A percentile compares a stretch with the other conserved stretches of the same genome.
These are phyloP conservation scores for Poecilia wingei DNA, from an alignment of 2,797 vertebrate species.

Conservation along the genomic window DNA sequence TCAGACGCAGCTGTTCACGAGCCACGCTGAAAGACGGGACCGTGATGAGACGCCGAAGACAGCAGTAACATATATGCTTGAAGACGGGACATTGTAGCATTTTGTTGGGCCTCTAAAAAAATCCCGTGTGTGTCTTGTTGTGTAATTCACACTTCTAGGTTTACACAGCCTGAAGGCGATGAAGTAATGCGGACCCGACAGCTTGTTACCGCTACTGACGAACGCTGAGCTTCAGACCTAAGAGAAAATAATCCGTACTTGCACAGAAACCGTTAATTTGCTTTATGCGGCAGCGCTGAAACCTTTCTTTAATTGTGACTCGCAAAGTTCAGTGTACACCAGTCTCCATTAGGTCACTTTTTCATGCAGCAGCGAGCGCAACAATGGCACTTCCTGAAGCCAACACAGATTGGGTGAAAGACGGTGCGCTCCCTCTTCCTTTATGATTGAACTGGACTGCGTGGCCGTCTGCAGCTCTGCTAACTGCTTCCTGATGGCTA, in stretches of 20 bases:
- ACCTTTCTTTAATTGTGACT: neutral
- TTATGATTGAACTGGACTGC: constrained; percentile 50
- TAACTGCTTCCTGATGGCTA: constrained; percentile 58
- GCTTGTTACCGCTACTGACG: constrained; percentile 42
- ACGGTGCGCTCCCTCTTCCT: constrained; percentile 55
- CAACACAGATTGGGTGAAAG: constrained; percentile 65
- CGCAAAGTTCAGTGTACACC: constrained; percentile 1
- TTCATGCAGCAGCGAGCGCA: constrained; percentile 24
- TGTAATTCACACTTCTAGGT: constrained; percentile 70
- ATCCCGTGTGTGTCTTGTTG: constrained; percentile 32
- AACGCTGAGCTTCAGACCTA: constrained; percentile 29
- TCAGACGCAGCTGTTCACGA: constrained; percentile 57
- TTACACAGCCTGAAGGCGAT: constrained; percentile 71
- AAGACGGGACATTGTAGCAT: constrained; percentile 45
- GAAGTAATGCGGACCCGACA: constrained; percentile 71
- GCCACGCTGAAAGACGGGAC: constrained; percentile 32
- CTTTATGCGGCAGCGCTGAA: neutral
- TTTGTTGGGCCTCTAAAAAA: constrained; percentile 33
- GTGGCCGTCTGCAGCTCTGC: constrained; percentile 44
- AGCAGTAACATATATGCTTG: constrained; percentile 59
- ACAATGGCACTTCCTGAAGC: constrained; percentile 74
- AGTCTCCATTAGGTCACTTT: constrained; percentile 16
- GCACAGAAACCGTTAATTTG: neutral
- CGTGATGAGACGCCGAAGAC: constrained; percentile 24
- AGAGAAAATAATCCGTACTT: constrained; percentile 25